Evolutionary conservation across 2,888 invertebrate species (phyloP).

Genomic region (Rhaphigaster nebulosa): DNA sequence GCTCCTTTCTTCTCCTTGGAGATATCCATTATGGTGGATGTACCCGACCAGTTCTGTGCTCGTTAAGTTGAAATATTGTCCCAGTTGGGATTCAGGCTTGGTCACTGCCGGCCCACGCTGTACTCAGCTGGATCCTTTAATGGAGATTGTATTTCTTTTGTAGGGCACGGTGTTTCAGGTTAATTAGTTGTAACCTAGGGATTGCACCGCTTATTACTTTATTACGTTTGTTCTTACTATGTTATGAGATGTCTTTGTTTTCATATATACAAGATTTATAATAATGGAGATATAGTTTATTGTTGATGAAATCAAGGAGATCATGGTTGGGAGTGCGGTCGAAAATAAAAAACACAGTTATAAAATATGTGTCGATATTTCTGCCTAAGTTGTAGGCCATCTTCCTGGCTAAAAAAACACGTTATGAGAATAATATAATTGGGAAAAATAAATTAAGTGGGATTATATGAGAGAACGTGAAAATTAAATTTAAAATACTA

Average conservation of each 20-base stretch:
- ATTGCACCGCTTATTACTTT: background rate
- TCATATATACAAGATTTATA: no score
- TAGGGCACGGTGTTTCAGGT: background rate
- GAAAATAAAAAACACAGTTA: no score
- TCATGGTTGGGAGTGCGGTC: no score
- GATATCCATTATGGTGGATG: constrained; percentile 9
- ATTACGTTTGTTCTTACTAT: background rate
- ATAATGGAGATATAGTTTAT: no score
- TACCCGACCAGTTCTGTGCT: background rate
- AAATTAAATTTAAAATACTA: no score
- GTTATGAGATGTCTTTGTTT: background rate
- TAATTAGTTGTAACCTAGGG: background rate
- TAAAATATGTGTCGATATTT: no score
- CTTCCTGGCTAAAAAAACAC: no score
- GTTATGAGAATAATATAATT: no score
- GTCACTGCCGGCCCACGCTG: constrained; percentile 35
- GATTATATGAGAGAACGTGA: no score
- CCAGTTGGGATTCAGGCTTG: constrained; percentile 34
- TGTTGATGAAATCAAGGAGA: no score
- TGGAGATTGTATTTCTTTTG: background rate
- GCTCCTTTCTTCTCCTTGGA: background rate
- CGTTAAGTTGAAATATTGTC: constrained; percentile 42
- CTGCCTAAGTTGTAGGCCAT: no score
- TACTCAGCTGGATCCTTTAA: background rate
- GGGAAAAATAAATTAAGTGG: no score